Conservation (phyloP, 2,888 invertebrate genomes). For the Cerastis rubricosa region DNA sequence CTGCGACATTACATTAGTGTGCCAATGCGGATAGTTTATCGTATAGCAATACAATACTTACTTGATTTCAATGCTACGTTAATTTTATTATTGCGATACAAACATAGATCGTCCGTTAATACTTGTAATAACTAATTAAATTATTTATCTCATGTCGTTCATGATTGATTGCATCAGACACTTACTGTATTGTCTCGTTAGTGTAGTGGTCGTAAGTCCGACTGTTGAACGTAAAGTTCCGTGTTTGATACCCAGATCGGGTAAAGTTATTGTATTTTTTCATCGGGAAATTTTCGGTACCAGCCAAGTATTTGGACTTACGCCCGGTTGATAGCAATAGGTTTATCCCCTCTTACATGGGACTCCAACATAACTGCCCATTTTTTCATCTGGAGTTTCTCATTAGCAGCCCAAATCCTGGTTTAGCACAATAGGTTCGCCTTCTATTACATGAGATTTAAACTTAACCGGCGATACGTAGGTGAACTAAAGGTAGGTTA, state of each 20-base stretch:
- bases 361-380: background rate
- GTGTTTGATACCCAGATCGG: background rate
- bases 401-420: background rate
- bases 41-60: conserved; percentile 23
- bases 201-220: background rate
- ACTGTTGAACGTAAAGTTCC: background rate
- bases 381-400: background rate
- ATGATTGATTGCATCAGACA: conserved; percentile 37
- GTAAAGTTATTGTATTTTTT: background rate
- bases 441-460: background rate
- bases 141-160: conserved; percentile 32
- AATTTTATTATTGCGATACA: conserved; percentile 29
- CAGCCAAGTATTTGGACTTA: background rate
- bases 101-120: conserved; percentile 25
- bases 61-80: conserved; percentile 34
- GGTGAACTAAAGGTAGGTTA: background rate
- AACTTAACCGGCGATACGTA: background rate
- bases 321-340: background rate
- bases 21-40: conserved; percentile 51
- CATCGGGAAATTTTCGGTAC: background rate
- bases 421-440: background rate
- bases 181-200: background rate
- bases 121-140: conserved; percentile 40
- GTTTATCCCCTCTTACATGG: background rate
- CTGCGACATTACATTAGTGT: conserved; percentile 28